Evolutionary conservation across 2,113 vertebrate species (phyloP), one percentile per base, ranked within the genome.

Genomic region (Pogonocichla stellata): DNA sequence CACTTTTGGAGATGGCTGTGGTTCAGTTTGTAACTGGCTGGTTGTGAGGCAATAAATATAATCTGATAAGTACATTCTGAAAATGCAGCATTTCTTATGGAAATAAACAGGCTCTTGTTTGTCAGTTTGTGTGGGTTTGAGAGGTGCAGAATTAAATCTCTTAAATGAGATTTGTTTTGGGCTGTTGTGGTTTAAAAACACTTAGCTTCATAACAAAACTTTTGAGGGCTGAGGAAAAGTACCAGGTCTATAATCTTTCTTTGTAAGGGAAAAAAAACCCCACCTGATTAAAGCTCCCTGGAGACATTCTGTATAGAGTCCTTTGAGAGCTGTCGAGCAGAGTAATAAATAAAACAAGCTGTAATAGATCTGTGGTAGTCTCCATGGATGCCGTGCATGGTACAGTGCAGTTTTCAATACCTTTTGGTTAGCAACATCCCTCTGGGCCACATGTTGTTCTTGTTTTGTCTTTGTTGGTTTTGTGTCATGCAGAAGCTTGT

Each of bases 271-370:
- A 33, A 31, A 31, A 42, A 69, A 54, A 1, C 1, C 20, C 26
- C 69, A 70, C 67, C 79, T 92, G 86, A 69, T 90, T 73, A 88
- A 87, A 88, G 48, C 23, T 94, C 91, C 82, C 83, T 74, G 67
- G 92, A 90, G 80, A 64, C 51, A 73, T 36, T 42, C 50, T 88
- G 42, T 73, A 33, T 10, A 26, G 88, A 65, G 67, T 78, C 72
- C 80, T 92, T 83, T 74, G 86, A 78, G 94, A 90, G 51, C 64
- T 90, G 45, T 86, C 19, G 40, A 16, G 75, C 51, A 74, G 71
- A 64, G 64, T 80, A 92, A 93, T 96, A 90, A 94, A 90, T 96
- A 92, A 95, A 94, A 86, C 82, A 95, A 81, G 90, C 43, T 58
- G 79, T 90, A 88, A 93, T 54, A 83, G 90, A 95, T 96, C 88